phyloP scores from a whole-genome alignment of 2,113 vertebrate genomes.

The Stigmatopora nigra region DNA sequence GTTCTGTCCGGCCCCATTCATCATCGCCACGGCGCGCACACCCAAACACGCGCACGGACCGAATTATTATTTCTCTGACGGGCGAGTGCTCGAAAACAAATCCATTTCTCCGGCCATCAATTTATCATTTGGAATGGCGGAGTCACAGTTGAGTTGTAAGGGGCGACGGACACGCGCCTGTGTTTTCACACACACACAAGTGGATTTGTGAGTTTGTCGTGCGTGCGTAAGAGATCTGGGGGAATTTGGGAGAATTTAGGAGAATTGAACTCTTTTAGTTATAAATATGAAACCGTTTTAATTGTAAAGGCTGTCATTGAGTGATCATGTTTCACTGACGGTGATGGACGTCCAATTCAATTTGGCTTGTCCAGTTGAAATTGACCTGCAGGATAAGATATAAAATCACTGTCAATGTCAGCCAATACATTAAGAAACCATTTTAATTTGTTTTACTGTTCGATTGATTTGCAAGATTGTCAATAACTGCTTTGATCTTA shows the following conservation, averaged over 20 bases:
- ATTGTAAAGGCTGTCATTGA: too few relatives aligned
- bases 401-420: too few relatives aligned
- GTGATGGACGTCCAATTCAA: too few relatives aligned
- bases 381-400: too few relatives aligned
- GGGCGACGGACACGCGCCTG: conserved; percentile 39
- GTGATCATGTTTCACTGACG: too few relatives aligned
- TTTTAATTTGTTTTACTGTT: too few relatives aligned
- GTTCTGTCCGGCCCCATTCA: conserved; percentile 69
- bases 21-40: conserved; percentile 51
- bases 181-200: conserved; percentile 5
- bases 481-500: too few relatives aligned
- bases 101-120: conserved; percentile 75
- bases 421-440: too few relatives aligned
- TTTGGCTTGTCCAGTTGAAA: too few relatives aligned
- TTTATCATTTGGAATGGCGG: conserved; percentile 72
- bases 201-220: conserved; percentile 9
- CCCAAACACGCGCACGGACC: conserved; percentile 54
- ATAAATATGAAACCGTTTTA: too few relatives aligned
- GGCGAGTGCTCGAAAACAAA: conserved; percentile 79
- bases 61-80: conserved; percentile 78
- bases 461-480: too few relatives aligned
- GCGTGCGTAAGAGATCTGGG: conserved; percentile 28
- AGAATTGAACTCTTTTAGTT: too few relatives aligned
- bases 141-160: conserved; percentile 71
- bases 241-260: conserved; percentile 26